Conservation (phyloP, 1,140 invertebrate genomes). For the Centruroides vittatus region DNA sequence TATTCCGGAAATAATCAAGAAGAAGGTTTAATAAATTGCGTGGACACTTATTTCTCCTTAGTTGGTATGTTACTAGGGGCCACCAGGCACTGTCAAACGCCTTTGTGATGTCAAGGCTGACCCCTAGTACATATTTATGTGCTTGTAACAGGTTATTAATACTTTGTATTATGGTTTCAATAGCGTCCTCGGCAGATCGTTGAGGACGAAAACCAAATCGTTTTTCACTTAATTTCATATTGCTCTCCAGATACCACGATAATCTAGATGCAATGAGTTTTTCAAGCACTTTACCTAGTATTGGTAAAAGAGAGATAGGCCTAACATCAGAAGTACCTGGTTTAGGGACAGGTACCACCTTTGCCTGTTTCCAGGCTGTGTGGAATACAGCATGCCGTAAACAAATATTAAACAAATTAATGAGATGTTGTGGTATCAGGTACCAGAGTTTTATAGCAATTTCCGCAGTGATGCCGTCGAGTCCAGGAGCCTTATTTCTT, state of each 20-base stretch:
- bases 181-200: not conserved
- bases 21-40: not conserved
- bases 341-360: not conserved
- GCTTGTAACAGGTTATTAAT: too few relatives aligned
- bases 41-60: not conserved
- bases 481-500: too few relatives aligned
- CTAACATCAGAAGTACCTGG: too few relatives aligned
- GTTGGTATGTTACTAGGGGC: not conserved
- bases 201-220: not conserved
- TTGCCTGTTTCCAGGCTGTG: not conserved
- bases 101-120: not conserved
- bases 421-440: too few relatives aligned
- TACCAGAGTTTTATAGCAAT: too few relatives aligned
- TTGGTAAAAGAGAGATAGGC: too few relatives aligned
- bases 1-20: too few relatives aligned
- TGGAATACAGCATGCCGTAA: not conserved
- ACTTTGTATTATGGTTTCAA: too few relatives aligned
- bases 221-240: not conserved
- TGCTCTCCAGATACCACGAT: not conserved
- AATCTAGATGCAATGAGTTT: not conserved
- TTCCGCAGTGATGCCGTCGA: too few relatives aligned
- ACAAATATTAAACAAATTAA: not conserved
- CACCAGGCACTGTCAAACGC: not conserved
- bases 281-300: not conserved
- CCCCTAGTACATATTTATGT: not conserved